phyloP scores from a whole-genome alignment of 2,113 vertebrate species.

The Strigops habroptila region DNA sequence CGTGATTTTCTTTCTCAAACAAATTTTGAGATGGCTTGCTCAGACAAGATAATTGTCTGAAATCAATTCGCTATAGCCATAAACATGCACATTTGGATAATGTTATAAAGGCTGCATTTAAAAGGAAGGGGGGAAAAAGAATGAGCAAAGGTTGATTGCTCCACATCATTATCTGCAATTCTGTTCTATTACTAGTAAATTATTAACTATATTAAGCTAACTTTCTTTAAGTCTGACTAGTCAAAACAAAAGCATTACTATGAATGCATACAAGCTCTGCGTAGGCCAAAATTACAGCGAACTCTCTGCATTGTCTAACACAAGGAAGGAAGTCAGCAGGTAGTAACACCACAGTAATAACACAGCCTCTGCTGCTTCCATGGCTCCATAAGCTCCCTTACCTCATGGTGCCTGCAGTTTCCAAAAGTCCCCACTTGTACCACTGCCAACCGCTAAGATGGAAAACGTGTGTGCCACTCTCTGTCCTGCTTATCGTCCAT shows the following conservation, averaged over 20 bases:
- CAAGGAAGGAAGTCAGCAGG: background rate
- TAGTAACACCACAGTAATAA: background rate
- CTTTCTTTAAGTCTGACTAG: background rate
- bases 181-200: conserved; percentile 24
- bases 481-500: fast-evolving
- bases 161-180: conserved; percentile 3
- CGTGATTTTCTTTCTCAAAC: background rate
- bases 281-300: background rate
- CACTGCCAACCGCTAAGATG: fast-evolving
- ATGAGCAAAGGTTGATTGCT: conserved; percentile 29
- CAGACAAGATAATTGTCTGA: background rate
- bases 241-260: background rate
- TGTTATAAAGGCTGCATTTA: background rate
- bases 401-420: background rate
- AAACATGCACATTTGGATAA: background rate
- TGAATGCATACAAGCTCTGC: background rate
- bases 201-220: conserved; percentile 37
- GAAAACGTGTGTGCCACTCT: fast-evolving
- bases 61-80: background rate
- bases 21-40: background rate
- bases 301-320: background rate
- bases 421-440: background rate
- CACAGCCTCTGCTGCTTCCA: background rate
- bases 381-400: background rate
- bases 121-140: background rate